Evolutionary conservation across 2,888 invertebrate species (phyloP).

Genomic region (Eudasyphora cyanicolor): DNA sequence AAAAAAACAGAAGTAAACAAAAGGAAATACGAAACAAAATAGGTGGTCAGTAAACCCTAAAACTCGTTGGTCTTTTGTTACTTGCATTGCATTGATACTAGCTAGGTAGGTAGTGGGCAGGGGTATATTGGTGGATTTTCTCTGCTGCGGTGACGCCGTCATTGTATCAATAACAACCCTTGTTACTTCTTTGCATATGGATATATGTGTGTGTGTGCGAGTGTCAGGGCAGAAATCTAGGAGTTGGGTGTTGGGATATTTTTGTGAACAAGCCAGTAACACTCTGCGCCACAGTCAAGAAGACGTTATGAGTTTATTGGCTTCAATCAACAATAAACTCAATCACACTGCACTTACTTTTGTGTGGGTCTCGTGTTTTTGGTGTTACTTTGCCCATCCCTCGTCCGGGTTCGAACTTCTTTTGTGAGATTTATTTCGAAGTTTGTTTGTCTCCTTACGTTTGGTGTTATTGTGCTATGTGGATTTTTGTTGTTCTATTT

Average conservation of each 20-base stretch:
- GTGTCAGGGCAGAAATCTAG: too few relatives aligned
- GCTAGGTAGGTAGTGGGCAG: background rate
- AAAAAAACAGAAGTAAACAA: background rate
- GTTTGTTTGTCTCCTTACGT: background rate
- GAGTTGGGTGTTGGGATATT: background rate
- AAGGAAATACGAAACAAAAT: background rate
- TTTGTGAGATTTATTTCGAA: background rate
- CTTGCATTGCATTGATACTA: background rate
- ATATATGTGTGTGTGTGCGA: too few relatives aligned
- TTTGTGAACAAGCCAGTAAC: background rate
- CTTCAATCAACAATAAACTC: conserved; percentile 51
- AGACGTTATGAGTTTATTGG: conserved; percentile 62
- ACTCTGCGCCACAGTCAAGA: background rate
- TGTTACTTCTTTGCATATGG: conserved; percentile 5
- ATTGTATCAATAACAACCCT: conserved; percentile 45
- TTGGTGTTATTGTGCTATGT: background rate
- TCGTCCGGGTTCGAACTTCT: background rate
- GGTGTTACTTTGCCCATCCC: conserved; percentile 9
- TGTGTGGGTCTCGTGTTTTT: background rate
- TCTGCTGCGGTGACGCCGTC: background rate
- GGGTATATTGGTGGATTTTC: background rate
- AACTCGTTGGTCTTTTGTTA: conserved; percentile 8
- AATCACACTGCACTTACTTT: conserved; percentile 4
- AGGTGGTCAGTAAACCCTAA: conserved; percentile 32
- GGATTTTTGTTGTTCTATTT: background rate